Percentiles rank a stretch among this genome's conserved stretches.
Evolutionary conservation across 2,888 invertebrate species (phyloP).

Genomic region (Agonopterix subpropinquella): DNA sequence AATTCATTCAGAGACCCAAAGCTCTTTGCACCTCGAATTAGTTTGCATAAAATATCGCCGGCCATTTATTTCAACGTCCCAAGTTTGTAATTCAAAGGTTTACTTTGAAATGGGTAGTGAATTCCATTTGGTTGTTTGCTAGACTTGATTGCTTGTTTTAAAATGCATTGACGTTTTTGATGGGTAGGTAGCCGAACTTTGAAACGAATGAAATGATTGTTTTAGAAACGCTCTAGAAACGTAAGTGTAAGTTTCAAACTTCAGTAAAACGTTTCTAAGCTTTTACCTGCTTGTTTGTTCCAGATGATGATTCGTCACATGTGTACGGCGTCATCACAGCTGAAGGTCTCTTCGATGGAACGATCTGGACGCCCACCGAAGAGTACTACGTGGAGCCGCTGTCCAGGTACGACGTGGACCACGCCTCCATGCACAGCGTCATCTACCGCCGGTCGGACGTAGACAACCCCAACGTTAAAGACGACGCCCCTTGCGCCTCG

Average conservation of each 20-base stretch:
- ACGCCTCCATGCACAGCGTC: conserved; percentile 84
- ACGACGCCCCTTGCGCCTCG: conserved; percentile 71
- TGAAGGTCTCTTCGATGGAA: conserved; percentile 93
- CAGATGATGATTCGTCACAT: conserved; percentile 88
- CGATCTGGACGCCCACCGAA: conserved; percentile 84
- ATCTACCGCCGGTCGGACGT: conserved; percentile 90
- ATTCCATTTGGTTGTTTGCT: neutral
- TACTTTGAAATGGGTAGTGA: conserved; percentile 21
- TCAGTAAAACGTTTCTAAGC: too few species aligned
- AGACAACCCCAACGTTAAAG: conserved; percentile 56
- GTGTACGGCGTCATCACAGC: conserved; percentile 91
- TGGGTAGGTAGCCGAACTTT: too few species aligned
- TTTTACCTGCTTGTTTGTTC: conserved; percentile 27
- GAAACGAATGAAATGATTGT: too few species aligned
- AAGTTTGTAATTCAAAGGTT: conserved; percentile 41
- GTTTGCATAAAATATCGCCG: conserved; percentile 65
- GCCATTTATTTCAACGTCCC: conserved; percentile 52
- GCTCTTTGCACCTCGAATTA: conserved; percentile 69
- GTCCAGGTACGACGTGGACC: conserved; percentile 77
- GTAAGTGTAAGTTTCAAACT: too few species aligned
- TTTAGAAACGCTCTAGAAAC: too few species aligned
- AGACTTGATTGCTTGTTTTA: neutral
- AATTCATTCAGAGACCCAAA: conserved; percentile 59
- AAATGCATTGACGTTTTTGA: too few species aligned
- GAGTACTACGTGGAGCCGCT: conserved; percentile 91